Conservation (phyloP, 2,797 vertebrate species). For the Buceros bicornis region DNA sequence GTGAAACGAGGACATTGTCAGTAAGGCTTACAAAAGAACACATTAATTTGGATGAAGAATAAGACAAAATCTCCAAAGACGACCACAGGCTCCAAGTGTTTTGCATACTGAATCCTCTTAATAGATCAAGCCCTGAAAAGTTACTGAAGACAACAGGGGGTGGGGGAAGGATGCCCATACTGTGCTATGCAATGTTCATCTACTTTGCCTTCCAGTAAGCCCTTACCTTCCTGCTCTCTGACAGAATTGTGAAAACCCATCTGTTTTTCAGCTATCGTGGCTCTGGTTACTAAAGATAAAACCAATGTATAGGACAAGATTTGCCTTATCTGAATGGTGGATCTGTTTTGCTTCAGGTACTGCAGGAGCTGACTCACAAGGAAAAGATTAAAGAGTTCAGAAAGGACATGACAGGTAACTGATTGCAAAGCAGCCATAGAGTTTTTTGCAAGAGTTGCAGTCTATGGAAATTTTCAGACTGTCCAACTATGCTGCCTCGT, state of each 20-base stretch:
- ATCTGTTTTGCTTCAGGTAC: neutral
- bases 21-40: neutral
- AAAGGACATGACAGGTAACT: neutral
- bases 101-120: neutral
- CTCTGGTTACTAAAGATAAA: slow-evolving; percentile 20
- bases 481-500: neutral
- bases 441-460: neutral
- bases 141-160: accelerated
- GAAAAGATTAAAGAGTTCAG: neutral
- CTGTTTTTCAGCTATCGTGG: neutral
- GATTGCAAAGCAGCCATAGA: neutral
- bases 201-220: neutral
- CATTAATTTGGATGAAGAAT: neutral
- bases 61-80: neutral
- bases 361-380: neutral
- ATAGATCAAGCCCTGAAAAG: neutral
- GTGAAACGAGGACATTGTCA: neutral
- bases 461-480: neutral
- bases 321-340: neutral
- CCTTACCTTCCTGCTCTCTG: neutral
- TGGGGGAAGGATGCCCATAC: neutral
- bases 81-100: neutral
- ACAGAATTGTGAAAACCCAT: neutral
- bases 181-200: neutral
- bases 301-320: neutral